Percentiles rank a stretch among this genome's conserved stretches.
Conservation (phyloP, 2,113 vertebrate genomes). For the Pelvicachromis taeniatus region DNA sequence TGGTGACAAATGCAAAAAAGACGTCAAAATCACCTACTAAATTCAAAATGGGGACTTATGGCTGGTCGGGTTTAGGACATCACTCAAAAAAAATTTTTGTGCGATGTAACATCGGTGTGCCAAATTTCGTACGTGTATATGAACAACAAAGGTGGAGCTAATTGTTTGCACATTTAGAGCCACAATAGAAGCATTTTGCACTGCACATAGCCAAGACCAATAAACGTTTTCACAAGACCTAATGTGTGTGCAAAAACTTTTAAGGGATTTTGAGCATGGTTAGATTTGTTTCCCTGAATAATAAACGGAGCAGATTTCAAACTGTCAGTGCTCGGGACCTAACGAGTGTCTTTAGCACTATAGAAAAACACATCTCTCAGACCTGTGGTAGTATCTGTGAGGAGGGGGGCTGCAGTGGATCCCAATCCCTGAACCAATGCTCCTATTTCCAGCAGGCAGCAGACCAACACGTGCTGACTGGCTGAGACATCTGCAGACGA, state of each 20-base stretch:
- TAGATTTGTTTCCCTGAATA: background rate
- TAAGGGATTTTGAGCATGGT: background rate
- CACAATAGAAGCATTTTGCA: background rate
- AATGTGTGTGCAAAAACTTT: background rate
- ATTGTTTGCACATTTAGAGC: background rate
- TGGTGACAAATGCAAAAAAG: background rate
- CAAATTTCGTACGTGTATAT: background rate
- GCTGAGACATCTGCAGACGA: slow-evolving; percentile 70
- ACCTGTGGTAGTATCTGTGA: slow-evolving; percentile 87
- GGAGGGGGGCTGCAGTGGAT: slow-evolving; percentile 80
- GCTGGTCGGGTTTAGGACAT: background rate
- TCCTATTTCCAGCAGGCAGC: slow-evolving; percentile 88
- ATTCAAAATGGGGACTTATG: background rate
- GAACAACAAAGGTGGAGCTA: background rate
- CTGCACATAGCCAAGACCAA: background rate
- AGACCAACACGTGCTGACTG: slow-evolving; percentile 83
- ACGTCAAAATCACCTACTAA: background rate
- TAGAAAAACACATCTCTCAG: background rate
- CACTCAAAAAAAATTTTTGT: background rate
- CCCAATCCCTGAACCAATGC: slow-evolving; percentile 79
- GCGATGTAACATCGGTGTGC: background rate
- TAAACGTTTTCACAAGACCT: background rate
- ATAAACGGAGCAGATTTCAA: background rate
- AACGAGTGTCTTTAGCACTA: background rate
- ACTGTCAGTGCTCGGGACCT: background rate